Conservation (phyloP, 2,797 vertebrate genomes). For the Fratercula arctica region DNA sequence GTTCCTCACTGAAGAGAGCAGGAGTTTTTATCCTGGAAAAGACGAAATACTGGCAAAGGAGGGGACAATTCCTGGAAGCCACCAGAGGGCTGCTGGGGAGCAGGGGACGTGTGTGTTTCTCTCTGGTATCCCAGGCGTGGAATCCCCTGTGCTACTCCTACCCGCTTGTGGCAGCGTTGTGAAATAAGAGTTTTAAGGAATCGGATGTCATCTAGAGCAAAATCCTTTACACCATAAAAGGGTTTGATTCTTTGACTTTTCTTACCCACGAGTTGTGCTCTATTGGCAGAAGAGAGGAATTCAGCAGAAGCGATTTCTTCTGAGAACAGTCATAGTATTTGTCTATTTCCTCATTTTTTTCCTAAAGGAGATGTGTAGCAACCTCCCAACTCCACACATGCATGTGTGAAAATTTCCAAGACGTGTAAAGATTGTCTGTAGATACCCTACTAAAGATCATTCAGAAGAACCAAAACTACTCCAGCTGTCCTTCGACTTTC, state of each 20-base stretch:
- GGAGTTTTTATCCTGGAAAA: not conserved
- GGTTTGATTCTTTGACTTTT: not conserved
- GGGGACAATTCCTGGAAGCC: not conserved
- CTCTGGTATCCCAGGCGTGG: not conserved
- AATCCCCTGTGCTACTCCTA: not conserved
- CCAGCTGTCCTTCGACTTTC: not conserved
- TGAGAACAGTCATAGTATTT: not conserved
- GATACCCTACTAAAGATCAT: not conserved
- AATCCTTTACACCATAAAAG: not conserved
- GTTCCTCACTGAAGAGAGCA: not conserved
- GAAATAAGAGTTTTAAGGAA: not conserved
- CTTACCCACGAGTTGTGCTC: not conserved
- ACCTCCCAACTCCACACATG: not conserved
- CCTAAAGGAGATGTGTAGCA: not conserved
- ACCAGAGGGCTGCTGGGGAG: not conserved
- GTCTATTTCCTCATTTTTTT: not conserved
- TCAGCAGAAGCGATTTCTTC: not conserved
- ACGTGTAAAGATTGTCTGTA: not conserved
- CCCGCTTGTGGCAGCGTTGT: not conserved
- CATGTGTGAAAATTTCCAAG: not conserved
- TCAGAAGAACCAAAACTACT: not conserved
- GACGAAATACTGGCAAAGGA: not conserved
- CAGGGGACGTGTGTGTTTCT: not conserved
- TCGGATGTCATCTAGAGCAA: not conserved
- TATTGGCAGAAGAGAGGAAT: not conserved